A percentile compares a stretch with the other conserved stretches of the same genome.
Evolutionary conservation across 2,888 invertebrate genomes (phyloP).

Genomic region (Brenthis hecate): DNA sequence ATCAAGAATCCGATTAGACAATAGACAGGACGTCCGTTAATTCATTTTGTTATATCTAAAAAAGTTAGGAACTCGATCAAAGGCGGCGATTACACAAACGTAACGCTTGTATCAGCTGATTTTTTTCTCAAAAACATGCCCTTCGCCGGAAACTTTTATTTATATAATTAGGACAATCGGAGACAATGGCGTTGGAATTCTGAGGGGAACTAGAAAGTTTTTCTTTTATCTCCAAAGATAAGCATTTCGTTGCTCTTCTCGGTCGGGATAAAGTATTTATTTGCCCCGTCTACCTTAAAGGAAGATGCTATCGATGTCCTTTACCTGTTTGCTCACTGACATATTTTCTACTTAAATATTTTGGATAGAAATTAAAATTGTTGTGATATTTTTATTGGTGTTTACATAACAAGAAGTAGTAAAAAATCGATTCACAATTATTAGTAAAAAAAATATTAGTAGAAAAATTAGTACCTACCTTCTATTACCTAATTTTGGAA

Average conservation of each 20-base stretch:
- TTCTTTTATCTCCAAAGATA: slow-evolving; percentile 44
- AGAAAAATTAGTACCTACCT: no score
- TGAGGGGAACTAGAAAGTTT: slow-evolving; percentile 40
- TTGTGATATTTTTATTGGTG: neutral
- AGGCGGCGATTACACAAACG: slow-evolving; percentile 30
- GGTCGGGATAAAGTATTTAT: slow-evolving; percentile 69
- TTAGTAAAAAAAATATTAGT: no score
- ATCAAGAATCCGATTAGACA: slow-evolving; percentile 36
- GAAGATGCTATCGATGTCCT: slow-evolving; percentile 49
- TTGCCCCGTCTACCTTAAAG: slow-evolving; percentile 51
- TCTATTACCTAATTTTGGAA: neutral
- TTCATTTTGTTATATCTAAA: slow-evolving; percentile 30
- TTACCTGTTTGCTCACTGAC: slow-evolving; percentile 7
- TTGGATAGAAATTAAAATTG: slow-evolving; percentile 5
- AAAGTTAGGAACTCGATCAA: slow-evolving; percentile 28
- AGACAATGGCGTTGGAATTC: slow-evolving; percentile 42
- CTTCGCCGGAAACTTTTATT: slow-evolving; percentile 38
- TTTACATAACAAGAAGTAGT: neutral
- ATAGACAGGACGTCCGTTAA: slow-evolving; percentile 39
- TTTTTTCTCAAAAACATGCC: slow-evolving; percentile 30
- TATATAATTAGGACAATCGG: slow-evolving; percentile 43
- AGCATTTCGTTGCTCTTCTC: slow-evolving; percentile 53
- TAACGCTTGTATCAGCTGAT: slow-evolving; percentile 29
- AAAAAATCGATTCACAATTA: neutral
- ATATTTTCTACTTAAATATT: slow-evolving; percentile 17